These are phyloP conservation scores for Pectinophora gossypiella DNA, from an alignment of 1,140 invertebrate species.

Conservation along the genomic window DNA sequence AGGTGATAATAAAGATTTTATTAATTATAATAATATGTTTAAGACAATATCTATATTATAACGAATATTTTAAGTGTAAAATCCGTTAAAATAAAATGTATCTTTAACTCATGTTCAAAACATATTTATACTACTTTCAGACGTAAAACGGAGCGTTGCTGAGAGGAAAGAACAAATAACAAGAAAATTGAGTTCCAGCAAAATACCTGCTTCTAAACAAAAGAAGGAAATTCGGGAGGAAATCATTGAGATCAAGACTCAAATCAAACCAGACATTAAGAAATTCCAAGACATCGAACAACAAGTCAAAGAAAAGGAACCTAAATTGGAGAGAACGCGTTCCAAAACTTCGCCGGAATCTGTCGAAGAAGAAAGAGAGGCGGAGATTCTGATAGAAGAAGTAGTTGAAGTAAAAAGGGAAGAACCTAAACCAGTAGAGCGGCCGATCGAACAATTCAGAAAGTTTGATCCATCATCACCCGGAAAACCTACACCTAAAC, in stretches of 20 bases:
- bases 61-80: no score
- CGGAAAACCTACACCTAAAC: constrained; percentile 70
- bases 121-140: constrained; percentile 36
- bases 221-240: constrained; percentile 81
- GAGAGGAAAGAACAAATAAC: constrained; percentile 83
- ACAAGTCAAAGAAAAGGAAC: constrained; percentile 59
- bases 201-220: constrained; percentile 80
- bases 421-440: constrained; percentile 44
- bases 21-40: no score
- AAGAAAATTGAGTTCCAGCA: constrained; percentile 80
- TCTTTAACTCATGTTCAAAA: neutral
- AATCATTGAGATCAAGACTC: constrained; percentile 82
- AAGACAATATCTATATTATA: no score
- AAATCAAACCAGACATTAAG: constrained; percentile 76
- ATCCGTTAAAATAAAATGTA: neutral
- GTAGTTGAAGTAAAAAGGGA: constrained; percentile 36
- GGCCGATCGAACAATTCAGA: constrained; percentile 54
- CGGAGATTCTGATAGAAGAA: constrained; percentile 30
- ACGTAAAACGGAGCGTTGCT: constrained; percentile 79
- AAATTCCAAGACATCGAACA: constrained; percentile 72
- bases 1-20: constrained; percentile 33
- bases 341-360: constrained; percentile 58
- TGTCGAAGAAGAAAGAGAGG: constrained; percentile 39
- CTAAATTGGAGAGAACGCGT: constrained; percentile 50
- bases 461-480: constrained; percentile 65